A percentile compares a stretch with the other conserved stretches of the same genome.
Evolutionary conservation across 2,113 vertebrate genomes (phyloP).

Genomic region (Helogale parvula): DNA sequence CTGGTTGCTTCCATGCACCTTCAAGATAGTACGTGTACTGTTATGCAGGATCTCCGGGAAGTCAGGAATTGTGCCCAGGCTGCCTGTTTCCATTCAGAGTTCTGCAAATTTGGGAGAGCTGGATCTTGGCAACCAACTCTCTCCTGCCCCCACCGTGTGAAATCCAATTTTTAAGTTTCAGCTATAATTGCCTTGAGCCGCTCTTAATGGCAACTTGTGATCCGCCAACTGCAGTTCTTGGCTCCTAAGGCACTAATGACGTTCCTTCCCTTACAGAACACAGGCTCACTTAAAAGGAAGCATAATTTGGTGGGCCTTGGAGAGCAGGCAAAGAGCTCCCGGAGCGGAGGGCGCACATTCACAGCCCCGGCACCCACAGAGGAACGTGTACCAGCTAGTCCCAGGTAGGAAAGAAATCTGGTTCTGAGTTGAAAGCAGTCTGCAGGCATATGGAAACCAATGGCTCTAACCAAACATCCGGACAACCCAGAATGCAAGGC

Average conservation of each 20-base stretch:
- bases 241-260: conserved; percentile 15
- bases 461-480: not conserved
- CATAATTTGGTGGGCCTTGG: not conserved
- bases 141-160: not conserved
- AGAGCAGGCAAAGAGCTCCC: not conserved
- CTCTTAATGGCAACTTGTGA: conserved; percentile 30
- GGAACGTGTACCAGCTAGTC: too few relatives aligned
- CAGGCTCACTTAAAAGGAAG: not conserved
- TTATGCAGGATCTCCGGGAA: not conserved
- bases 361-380: not conserved
- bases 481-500: not conserved
- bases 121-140: not conserved
- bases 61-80: not conserved
- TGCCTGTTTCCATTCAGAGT: not conserved
- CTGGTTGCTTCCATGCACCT: not conserved
- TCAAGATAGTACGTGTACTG: not conserved
- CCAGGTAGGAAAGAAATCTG: not conserved
- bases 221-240: not conserved
- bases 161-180: conserved; percentile 52
- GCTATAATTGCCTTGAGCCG: conserved; percentile 34
- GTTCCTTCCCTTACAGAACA: not conserved
- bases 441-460: not conserved
- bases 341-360: not conserved
- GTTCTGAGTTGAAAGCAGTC: not conserved
- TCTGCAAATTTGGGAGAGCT: conserved; percentile 36